Evolutionary conservation across 2,888 invertebrate genomes (phyloP).

Genomic region (Apoda limacodes): DNA sequence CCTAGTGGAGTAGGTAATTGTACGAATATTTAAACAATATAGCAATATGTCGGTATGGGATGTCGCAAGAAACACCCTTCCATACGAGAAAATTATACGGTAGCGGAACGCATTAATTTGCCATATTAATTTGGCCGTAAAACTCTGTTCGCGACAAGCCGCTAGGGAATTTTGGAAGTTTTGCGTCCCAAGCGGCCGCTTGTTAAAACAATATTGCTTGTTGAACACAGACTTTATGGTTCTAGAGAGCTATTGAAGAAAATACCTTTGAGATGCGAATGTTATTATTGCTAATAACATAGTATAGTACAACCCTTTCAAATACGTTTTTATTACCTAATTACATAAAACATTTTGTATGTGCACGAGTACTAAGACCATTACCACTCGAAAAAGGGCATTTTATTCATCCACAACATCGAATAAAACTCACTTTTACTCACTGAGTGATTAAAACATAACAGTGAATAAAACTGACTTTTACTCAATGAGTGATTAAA

Average conservation of each 20-base stretch:
- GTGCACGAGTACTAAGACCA: too few species aligned
- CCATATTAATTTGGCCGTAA: conserved; percentile 72
- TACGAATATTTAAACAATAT: conserved; percentile 4
- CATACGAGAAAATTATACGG: conserved; percentile 64
- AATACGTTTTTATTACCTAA: too few species aligned
- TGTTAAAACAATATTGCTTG: conserved; percentile 61
- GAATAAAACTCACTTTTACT: too few species aligned
- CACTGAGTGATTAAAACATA: too few species aligned
- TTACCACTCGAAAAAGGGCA: too few species aligned
- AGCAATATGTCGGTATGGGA: conserved; percentile 25
- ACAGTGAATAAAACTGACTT: too few species aligned
- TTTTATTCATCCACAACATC: too few species aligned
- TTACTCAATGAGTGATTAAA: too few species aligned
- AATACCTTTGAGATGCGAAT: conserved; percentile 39
- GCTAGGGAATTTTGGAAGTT: conserved; percentile 59
- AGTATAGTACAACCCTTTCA: too few species aligned
- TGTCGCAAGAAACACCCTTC: conserved; percentile 57
- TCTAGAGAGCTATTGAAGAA: conserved; percentile 44
- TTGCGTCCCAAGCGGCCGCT: conserved; percentile 58
- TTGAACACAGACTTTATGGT: conserved; percentile 43
- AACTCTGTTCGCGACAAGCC: conserved; percentile 67
- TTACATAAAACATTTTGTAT: too few species aligned
- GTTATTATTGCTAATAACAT: conserved; percentile 51
- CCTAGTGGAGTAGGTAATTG: conserved; percentile 25
- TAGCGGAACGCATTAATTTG: conserved; percentile 67